Conservation (phyloP, 2,888 invertebrate species). For the Ennomos erosarius region DNA sequence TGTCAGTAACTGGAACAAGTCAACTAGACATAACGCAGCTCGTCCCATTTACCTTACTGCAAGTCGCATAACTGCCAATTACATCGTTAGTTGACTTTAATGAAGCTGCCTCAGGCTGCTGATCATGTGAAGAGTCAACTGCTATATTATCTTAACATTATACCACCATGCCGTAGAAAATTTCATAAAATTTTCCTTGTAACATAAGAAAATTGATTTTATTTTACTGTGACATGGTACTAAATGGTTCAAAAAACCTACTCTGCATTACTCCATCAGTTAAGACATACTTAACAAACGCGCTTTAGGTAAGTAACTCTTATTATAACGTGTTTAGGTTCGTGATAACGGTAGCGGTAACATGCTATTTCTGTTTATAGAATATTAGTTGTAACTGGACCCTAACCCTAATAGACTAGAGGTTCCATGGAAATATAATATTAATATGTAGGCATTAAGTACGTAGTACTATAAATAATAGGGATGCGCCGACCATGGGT, state of each 20-base stretch:
- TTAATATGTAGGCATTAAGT: too few relatives aligned
- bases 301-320: slow-evolving; percentile 25
- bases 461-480: too few relatives aligned
- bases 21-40: slow-evolving; percentile 10
- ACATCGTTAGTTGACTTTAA: slow-evolving; percentile 75
- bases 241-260: neutral
- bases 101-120: slow-evolving; percentile 62
- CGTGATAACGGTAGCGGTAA: slow-evolving; percentile 13
- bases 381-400: slow-evolving; percentile 38
- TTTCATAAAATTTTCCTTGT: neutral
- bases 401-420: slow-evolving; percentile 39
- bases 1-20: slow-evolving; percentile 6
- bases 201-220: neutral
- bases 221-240: slow-evolving; percentile 3
- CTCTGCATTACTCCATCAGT: slow-evolving; percentile 50
- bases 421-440: slow-evolving; percentile 43
- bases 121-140: slow-evolving; percentile 38
- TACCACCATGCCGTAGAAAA: slow-evolving; percentile 8
- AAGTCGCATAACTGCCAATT: slow-evolving; percentile 56
- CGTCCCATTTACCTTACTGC: slow-evolving; percentile 19
- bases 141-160: slow-evolving; percentile 43
- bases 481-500: too few relatives aligned
- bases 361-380: slow-evolving; percentile 20
- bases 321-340: slow-evolving; percentile 31
- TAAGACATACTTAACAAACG: slow-evolving; percentile 34